phyloP scores from a whole-genome alignment of 1,140 invertebrate genomes.

The Trialeurodes vaporariorum region DNA sequence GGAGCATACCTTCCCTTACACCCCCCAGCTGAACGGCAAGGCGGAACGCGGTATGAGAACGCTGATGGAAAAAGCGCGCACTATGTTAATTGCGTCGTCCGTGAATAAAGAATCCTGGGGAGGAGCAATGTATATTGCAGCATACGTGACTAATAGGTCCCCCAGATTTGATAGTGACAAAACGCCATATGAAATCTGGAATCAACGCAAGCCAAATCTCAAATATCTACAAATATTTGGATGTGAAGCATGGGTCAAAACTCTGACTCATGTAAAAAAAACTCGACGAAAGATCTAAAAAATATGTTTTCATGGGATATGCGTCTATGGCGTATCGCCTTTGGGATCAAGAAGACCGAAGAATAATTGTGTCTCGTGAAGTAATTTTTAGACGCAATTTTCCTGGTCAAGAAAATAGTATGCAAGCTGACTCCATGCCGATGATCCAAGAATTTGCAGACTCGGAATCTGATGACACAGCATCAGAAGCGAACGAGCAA shows the following conservation, averaged over 20 bases:
- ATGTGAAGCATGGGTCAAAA: constrained; percentile 12
- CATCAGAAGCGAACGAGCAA: background rate
- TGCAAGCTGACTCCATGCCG: too few relatives aligned
- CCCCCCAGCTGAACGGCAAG: constrained; percentile 29
- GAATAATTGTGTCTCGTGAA: constrained; percentile 1
- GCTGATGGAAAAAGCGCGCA: constrained; percentile 8
- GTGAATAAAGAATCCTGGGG: constrained; percentile 12
- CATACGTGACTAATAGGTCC: constrained; percentile 15
- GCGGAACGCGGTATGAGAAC: constrained; percentile 23
- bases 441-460: too few relatives aligned
- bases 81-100: constrained; percentile 9
- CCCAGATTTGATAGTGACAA: background rate
- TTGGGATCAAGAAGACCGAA: constrained; percentile 7
- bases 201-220: constrained; percentile 10
- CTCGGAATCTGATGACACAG: background rate
- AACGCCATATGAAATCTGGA: background rate
- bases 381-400: constrained; percentile 10
- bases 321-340: background rate
- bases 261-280: constrained; percentile 10
- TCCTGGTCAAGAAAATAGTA: too few relatives aligned
- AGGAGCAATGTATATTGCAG: constrained; percentile 15
- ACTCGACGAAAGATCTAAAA: constrained; percentile 9
- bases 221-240: constrained; percentile 14
- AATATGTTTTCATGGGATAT: constrained; percentile 15
- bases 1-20: constrained; percentile 27